Conservation (phyloP, 2,888 invertebrate genomes). For the Molanna angustata region DNA sequence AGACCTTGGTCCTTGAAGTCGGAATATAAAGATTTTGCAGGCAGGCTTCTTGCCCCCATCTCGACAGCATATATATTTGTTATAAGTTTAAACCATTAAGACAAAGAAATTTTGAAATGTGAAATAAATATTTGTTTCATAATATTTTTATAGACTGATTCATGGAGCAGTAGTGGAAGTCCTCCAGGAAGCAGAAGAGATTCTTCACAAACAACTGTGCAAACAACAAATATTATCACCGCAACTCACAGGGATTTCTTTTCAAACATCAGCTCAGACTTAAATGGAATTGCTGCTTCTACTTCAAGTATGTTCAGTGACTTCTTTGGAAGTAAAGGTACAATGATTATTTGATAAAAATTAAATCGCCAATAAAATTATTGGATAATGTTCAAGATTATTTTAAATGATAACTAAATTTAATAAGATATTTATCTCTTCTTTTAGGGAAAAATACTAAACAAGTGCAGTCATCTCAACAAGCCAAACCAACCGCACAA, state of each 20-base stretch:
- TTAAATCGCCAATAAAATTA: neutral
- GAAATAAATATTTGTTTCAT: no score
- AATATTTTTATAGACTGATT: conserved; percentile 30
- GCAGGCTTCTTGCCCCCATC: no score
- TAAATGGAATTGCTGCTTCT: conserved; percentile 90
- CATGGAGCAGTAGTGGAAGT: conserved; percentile 33
- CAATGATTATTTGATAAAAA: neutral
- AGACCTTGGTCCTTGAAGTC: no score
- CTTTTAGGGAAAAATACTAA: conserved; percentile 20
- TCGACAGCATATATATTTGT: no score
- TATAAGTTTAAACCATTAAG: no score
- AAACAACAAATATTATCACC: conserved; percentile 64
- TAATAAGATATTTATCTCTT: neutral
- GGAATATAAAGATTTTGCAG: no score
- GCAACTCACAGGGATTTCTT: conserved; percentile 79
- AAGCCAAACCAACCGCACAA: conserved; percentile 39
- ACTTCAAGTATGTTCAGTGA: conserved; percentile 94
- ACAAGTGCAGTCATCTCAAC: conserved; percentile 36
- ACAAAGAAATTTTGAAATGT: no score
- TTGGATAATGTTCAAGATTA: no score
- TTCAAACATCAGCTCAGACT: conserved; percentile 86
- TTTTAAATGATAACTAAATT: no score
- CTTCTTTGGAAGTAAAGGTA: conserved; percentile 78
- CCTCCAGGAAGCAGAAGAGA: conserved; percentile 52
- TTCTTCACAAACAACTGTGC: conserved; percentile 58